phyloP scores from a whole-genome alignment of 2,113 vertebrate genomes.

The Tringa solitaria region DNA sequence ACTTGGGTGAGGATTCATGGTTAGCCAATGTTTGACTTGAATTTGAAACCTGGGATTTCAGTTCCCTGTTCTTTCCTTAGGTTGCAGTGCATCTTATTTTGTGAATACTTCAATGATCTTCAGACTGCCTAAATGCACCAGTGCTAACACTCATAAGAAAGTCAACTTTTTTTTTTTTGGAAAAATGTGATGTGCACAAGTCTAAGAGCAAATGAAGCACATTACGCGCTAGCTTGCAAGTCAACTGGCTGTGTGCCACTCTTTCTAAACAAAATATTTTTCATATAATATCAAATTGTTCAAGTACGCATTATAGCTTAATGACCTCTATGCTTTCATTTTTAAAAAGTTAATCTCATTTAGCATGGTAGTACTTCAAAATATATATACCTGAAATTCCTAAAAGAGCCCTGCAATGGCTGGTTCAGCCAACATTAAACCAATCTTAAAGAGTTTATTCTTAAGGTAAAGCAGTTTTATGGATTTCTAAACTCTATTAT shows the following conservation, averaged over 20 bases:
- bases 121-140: too few relatives aligned
- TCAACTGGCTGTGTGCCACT: not conserved
- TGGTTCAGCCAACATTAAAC: not conserved
- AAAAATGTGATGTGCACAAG: not conserved
- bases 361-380: not conserved
- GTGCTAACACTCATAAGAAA: not conserved
- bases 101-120: not conserved
- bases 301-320: not conserved
- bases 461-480: not conserved
- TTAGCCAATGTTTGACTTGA: not conserved
- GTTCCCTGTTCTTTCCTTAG: not conserved
- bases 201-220: not conserved
- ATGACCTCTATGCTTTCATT: not conserved
- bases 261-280: not conserved
- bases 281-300: not conserved
- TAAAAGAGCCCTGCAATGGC: not conserved
- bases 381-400: not conserved
- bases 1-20: rapidly evolving
- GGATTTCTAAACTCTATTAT: not conserved
- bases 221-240: not conserved
- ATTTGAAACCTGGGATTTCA: not conserved
- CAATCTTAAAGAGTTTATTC: not conserved
- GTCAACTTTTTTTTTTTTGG: not conserved
- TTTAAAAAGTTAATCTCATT: not conserved
- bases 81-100: not conserved